These are phyloP conservation scores for Drosophila robusta DNA, from an alignment of 2,888 invertebrate species.

Conservation along the genomic window DNA sequence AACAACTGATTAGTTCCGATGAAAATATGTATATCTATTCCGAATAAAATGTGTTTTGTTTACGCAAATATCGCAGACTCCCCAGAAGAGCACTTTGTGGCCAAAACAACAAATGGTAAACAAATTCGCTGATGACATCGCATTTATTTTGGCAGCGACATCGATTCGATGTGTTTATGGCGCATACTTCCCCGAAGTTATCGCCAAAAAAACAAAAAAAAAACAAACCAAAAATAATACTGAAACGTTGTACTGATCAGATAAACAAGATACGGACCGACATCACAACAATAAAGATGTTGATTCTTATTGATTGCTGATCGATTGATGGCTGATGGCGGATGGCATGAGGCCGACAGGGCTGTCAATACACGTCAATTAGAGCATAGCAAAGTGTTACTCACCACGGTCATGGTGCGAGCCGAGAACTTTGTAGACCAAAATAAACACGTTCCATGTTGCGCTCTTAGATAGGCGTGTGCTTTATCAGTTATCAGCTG, in stretches of 20 bases:
- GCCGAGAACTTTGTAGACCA: conserved; percentile 53
- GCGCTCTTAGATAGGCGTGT: conserved; percentile 34
- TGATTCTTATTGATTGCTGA: conserved; percentile 32
- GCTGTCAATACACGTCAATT: conserved; percentile 41
- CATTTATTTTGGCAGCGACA: conserved; percentile 28
- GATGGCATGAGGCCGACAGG: conserved; percentile 21
- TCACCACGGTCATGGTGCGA: conserved; percentile 34
- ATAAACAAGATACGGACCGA: conserved; percentile 61
- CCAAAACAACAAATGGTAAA: conserved; percentile 24
- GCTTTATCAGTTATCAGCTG: conserved; percentile 53
- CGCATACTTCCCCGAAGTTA: conserved; percentile 52
- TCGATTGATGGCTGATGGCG: conserved; percentile 37
- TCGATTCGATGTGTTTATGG: conserved; percentile 29
- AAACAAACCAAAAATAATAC: conserved; percentile 11
- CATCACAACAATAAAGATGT: conserved; percentile 32
- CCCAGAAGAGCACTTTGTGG: neutral
- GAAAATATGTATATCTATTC: conserved; percentile 33
- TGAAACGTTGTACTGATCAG: conserved; percentile 24
- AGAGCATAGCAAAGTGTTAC: conserved; percentile 40
- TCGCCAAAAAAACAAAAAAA: conserved; percentile 17
- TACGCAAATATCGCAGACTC: conserved; percentile 26
- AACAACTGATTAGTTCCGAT: conserved; percentile 16
- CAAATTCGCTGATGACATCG: conserved; percentile 39
- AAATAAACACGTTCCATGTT: conserved; percentile 44
- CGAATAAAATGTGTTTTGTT: conserved; percentile 37